A percentile compares a stretch with the other conserved stretches of the same genome.
Evolutionary conservation across 2,797 vertebrate species (phyloP).

Genomic region (Trachops cirrhosus): DNA sequence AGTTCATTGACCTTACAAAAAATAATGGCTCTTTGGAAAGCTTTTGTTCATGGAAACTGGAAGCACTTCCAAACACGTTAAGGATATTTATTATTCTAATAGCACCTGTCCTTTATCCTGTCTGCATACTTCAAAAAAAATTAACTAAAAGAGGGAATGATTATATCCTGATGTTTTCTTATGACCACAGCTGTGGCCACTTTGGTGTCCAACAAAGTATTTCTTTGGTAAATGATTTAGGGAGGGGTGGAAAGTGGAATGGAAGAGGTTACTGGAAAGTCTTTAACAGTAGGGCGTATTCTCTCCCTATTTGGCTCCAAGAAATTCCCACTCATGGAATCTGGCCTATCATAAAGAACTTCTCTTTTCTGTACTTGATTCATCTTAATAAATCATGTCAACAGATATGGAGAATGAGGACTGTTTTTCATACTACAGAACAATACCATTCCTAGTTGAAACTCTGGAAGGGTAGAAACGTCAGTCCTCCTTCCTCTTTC

Average conservation of each 20-base stretch:
- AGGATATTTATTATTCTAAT: conserved; percentile 52
- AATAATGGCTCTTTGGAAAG: conserved; percentile 49
- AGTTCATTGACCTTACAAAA: conserved; percentile 38
- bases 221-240: conserved; percentile 61
- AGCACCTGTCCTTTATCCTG: conserved; percentile 61
- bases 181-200: conserved; percentile 52
- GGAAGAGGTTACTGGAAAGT: conserved; percentile 70
- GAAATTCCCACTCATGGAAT: conserved; percentile 68
- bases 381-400: conserved; percentile 63
- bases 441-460: not conserved
- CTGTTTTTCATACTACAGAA: not conserved
- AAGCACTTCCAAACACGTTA: conserved; percentile 28
- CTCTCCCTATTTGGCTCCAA: conserved; percentile 43
- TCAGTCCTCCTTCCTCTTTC: not conserved
- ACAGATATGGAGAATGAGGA: not conserved
- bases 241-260: conserved; percentile 65
- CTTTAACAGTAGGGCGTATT: conserved; percentile 54
- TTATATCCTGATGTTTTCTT: conserved; percentile 34
- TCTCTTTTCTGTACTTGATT: conserved; percentile 55
- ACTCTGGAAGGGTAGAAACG: not conserved
- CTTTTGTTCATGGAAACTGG: conserved; percentile 40
- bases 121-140: not conserved
- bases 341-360: conserved; percentile 70
- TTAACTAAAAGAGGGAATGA: conserved; percentile 40
- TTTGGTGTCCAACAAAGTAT: conserved; percentile 57